Evolutionary conservation across 2,797 vertebrate species (phyloP).

Genomic region (Pelodytes ibericus): DNA sequence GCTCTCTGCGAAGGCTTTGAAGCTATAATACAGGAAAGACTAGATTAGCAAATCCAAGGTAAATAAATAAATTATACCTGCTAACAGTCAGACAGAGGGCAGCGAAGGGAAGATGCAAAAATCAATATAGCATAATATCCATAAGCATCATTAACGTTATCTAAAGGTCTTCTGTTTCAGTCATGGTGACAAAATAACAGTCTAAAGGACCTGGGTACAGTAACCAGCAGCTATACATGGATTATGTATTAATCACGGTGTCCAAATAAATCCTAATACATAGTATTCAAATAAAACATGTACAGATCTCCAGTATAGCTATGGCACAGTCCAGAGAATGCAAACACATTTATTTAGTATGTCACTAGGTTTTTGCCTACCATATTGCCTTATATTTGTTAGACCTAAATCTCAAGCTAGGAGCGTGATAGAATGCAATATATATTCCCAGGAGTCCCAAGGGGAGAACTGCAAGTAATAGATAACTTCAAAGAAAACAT

Average conservation of each 20-base stretch:
- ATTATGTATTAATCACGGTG: neutral
- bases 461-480: conserved; percentile 56
- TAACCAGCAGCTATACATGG: too few species aligned
- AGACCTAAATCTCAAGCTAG: conserved; percentile 52
- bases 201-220: too few species aligned
- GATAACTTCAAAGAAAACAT: conserved; percentile 59
- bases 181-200: conserved; percentile 14
- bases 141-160: conserved; percentile 30
- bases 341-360: too few species aligned
- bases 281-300: conserved; percentile 18
- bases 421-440: conserved; percentile 53
- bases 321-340: neutral
- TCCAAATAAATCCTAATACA: conserved; percentile 7
- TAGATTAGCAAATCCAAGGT: too few species aligned
- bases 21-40: too few species aligned
- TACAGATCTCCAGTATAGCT: neutral
- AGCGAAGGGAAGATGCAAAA: neutral
- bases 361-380: conserved; percentile 52
- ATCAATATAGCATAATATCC: conserved; percentile 23
- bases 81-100: conserved; percentile 4
- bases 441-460: conserved; percentile 57
- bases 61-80: neutral
- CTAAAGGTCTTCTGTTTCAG: conserved; percentile 31
- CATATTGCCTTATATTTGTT: conserved; percentile 51
- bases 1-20: too few species aligned